Conservation (phyloP, 2,888 invertebrate genomes). For the Leptarthrus brevirostris region DNA sequence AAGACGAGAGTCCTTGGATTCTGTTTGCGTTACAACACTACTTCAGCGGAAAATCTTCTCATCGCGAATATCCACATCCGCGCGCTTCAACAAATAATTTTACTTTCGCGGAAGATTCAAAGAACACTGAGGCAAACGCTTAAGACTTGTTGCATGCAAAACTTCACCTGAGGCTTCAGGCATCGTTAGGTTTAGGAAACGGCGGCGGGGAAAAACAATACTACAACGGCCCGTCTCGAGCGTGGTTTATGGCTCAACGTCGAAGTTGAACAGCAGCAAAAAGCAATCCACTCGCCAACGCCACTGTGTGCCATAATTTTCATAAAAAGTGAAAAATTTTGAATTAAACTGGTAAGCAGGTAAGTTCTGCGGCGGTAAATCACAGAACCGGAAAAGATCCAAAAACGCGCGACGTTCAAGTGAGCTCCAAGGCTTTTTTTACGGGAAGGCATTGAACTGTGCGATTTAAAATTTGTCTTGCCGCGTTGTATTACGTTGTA, state of each 20-base stretch:
- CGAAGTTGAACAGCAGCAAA: neutral
- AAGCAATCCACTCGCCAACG: neutral
- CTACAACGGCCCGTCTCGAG: neutral
- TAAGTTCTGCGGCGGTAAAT: slow-evolving; percentile 4
- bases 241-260: slow-evolving; percentile 8
- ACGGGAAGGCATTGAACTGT: slow-evolving; percentile 10
- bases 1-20: slow-evolving; percentile 11
- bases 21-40: neutral
- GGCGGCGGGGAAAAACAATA: slow-evolving; percentile 5
- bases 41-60: neutral
- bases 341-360: neutral
- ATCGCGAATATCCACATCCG: neutral
- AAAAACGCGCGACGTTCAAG: slow-evolving; percentile 1
- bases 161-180: slow-evolving; percentile 34
- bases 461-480: neutral
- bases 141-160: slow-evolving; percentile 25
- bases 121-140: slow-evolving; percentile 17
- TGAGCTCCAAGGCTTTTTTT: neutral
- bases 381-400: slow-evolving; percentile 36
- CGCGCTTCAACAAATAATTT: slow-evolving; percentile 16
- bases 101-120: slow-evolving; percentile 18
- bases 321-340: slow-evolving; percentile 31
- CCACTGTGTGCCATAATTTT: neutral
- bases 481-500: neutral
- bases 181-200: slow-evolving; percentile 35